Evolutionary conservation across 2,113 vertebrate genomes (phyloP).

Genomic region (Eretmochelys imbricata): DNA sequence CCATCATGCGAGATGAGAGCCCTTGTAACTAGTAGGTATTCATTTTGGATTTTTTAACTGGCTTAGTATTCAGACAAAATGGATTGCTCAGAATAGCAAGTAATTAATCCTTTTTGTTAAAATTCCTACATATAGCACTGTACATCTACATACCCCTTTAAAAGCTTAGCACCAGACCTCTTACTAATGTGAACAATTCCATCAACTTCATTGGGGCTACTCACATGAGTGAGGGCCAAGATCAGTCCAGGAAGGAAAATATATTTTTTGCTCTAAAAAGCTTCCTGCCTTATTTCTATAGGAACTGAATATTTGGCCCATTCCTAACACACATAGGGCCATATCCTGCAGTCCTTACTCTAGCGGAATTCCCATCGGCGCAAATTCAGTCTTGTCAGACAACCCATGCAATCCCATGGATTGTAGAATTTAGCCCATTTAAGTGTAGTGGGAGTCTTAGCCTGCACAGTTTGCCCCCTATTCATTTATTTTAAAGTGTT

Average conservation of each 20-base stretch:
- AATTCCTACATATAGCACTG: neutral
- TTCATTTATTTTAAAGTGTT: slow-evolving; percentile 50
- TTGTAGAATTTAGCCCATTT: slow-evolving; percentile 49
- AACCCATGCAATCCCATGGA: neutral
- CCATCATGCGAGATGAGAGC: neutral
- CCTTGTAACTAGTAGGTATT: neutral
- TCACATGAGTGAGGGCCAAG: neutral
- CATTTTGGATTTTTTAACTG: slow-evolving; percentile 6
- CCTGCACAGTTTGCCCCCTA: slow-evolving; percentile 40
- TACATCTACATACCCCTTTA: neutral
- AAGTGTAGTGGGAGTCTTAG: slow-evolving; percentile 35
- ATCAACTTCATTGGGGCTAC: neutral
- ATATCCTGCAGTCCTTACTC: slow-evolving; percentile 15
- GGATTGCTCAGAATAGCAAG: neutral
- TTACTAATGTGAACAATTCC: slow-evolving; percentile 9
- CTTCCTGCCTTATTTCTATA: neutral
- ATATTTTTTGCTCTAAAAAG: slow-evolving; percentile 28
- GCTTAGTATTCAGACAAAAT: neutral
- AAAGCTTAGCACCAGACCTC: slow-evolving; percentile 6
- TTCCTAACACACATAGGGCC: neutral
- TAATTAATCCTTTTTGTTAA: neutral
- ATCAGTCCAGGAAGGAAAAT: slow-evolving; percentile 36
- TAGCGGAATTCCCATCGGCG: neutral
- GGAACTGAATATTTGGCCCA: slow-evolving; percentile 19
- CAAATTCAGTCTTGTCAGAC: slow-evolving; percentile 28